Conservation (phyloP, 2,797 vertebrate species). For the Pelodytes ibericus region DNA sequence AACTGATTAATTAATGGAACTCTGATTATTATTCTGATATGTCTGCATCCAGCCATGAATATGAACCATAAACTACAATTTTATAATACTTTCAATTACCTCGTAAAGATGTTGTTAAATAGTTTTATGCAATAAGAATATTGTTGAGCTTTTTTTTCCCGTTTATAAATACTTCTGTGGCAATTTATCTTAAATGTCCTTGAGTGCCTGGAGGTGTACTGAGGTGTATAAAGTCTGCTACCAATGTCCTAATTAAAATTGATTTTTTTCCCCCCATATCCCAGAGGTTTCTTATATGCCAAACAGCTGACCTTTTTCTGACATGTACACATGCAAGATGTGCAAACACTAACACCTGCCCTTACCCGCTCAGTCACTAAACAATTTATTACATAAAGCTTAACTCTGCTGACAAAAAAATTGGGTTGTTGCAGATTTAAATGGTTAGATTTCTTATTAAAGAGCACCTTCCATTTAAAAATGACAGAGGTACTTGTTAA, state of each 20-base stretch:
- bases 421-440: neutral
- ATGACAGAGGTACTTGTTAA: no score
- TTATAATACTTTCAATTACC: neutral
- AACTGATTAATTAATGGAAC: no score
- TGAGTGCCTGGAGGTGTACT: conserved; percentile 60
- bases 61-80: neutral
- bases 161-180: conserved; percentile 50
- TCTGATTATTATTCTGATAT: no score
- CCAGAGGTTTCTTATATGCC: conserved; percentile 51
- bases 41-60: no score
- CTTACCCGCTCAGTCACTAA: neutral
- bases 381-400: conserved; percentile 9
- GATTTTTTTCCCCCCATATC: conserved; percentile 61
- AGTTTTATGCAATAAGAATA: conserved; percentile 16
- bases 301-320: conserved; percentile 63
- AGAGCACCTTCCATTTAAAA: no score
- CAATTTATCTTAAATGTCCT: conserved; percentile 58
- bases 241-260: conserved; percentile 64
- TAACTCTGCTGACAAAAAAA: conserved; percentile 18
- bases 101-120: conserved; percentile 4
- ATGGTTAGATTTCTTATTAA: no score
- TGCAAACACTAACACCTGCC: conserved; percentile 35
- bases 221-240: conserved; percentile 56
- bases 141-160: conserved; percentile 23
- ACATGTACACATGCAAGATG: conserved; percentile 57